Evolutionary conservation across 2,797 vertebrate species (phyloP), one percentile per base, ranked within the genome.

Genomic region (Xenops minutus): DNA sequence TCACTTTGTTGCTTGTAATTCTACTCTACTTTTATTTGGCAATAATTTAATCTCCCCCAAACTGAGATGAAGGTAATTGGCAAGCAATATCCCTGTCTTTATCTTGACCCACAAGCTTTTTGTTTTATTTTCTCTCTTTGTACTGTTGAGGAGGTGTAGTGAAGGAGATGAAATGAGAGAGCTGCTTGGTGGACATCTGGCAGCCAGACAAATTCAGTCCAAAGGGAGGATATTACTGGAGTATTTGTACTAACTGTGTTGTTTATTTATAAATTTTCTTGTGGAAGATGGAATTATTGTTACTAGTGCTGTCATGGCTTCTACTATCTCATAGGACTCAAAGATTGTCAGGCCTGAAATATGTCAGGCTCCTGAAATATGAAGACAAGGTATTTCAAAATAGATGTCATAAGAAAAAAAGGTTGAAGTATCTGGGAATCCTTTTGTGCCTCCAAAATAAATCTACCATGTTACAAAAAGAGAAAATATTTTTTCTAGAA

Each of bases 61-160:
- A 6, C 0, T 32, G 11, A 36, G 16, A 19, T 3, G 0, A 34
- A 26, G 9, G 13, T 19, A 88, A 67, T 6, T 51, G 6, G 4
- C 17, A 63, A 67, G n/a, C 17, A 66, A 39, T 39, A 82, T 15
- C 7, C 4, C 13, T 30, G 22, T 32, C 13, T 86, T 80, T 55
- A 14, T 36, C 39, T 48, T 80, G 44, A 37, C 7, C 39, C 36
- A 39, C 5, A 27, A 67, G 4, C 0, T 71, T 76, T 88, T 56
- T 0, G 7, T 23, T 6, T 13, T 44, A 11, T 51, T 83, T 87
- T 83, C 6, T 77, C 14, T 21, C 24, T 26, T 73, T 84, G 6
- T 68, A 32, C 14, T 69, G 0, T 46, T 58, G 52, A 63, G 14
- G 22, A 49, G 11, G 13, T 59, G 10, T 7, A 67, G n/a, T 55